Base-by-base conservation (phyloP, 2,113 vertebrate genomes). In the Pelobates fuscus region DNA sequence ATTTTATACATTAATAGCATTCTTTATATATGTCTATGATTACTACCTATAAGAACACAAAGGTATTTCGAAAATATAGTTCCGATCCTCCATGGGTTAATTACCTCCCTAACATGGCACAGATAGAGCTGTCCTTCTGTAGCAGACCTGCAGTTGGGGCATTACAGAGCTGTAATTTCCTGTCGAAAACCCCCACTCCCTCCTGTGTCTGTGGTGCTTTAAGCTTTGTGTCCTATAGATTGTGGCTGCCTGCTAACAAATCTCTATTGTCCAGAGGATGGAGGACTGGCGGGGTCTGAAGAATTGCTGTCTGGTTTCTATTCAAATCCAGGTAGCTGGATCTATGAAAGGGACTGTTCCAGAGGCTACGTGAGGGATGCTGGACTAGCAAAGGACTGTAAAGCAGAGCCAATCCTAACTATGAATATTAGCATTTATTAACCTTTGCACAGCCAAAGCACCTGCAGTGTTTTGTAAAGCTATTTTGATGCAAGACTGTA, bases 281-380 rank as follows among this genome's bases (percentile, higher is more conserved):
- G 91, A 91, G 91, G 86, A 90, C 91, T 92, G 93, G 93, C 92
- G 86, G 93, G 89, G 86, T 84, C 85, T 83, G 86, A 90, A 91
- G 87, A 92, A 92, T 94, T 89, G 83, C 94, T 96, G 95, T 95
- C 95, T 96, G 94, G 93, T 95, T 95, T 96, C 94, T 96, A 98
- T 97, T 96, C 93, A 95, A 95, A 95, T 95, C 92, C 94, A 96
- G 94, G 93, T 94, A 93, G 86, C 84, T 77, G 71, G 86, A 88
- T 83, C 88, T 88, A 87, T 89, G 89, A 92, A 92, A 89, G 90
- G 89, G 87, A 85, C 88, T 86, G 80, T 89, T 88, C 70, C 70
- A 86, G 81, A 85, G 74, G 82, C 88, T 84, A 81, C 88, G 85
- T 87, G 86, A 88, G 87, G 85, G 86, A 89, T 68, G 84, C 82